A percentile compares a stretch with the other conserved stretches of the same genome.
Conservation (phyloP, 1,140 invertebrate species). For the Pogonomyrmex barbatus region DNA sequence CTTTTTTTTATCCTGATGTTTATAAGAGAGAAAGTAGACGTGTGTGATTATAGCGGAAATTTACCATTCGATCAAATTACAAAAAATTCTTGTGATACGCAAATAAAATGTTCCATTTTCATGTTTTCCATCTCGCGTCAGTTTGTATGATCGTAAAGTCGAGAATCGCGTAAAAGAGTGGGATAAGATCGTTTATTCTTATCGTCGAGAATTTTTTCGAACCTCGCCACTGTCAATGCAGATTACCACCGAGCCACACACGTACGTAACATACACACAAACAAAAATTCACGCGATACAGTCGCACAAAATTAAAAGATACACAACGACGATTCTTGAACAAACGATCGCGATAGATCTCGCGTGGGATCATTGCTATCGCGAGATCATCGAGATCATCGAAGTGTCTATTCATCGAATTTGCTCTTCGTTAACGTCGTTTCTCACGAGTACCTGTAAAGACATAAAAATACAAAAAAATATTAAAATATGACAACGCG, state of each 20-base stretch:
- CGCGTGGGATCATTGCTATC: neutral
- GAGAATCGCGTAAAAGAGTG: neutral
- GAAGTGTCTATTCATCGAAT: slow-evolving; percentile 18
- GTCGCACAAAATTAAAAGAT: slow-evolving; percentile 11
- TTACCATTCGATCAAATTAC: neutral
- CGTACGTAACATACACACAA: neutral
- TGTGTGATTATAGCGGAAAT: neutral
- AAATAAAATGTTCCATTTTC: neutral
- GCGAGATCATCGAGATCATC: neutral
- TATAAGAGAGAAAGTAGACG: neutral
- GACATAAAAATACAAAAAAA: neutral
- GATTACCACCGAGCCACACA: slow-evolving; percentile 66
- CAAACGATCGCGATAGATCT: neutral
- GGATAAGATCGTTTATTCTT: slow-evolving; percentile 23
- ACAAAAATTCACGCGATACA: neutral
- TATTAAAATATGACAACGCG: too few relatives aligned
- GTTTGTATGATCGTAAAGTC: neutral
- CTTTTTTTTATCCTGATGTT: neutral
- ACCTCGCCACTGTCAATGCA: slow-evolving; percentile 62
- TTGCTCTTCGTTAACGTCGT: slow-evolving; percentile 10
- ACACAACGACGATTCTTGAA: neutral
- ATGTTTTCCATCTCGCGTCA: neutral
- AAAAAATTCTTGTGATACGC: neutral
- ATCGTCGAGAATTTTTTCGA: slow-evolving; percentile 49
- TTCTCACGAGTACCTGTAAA: neutral